Base-by-base conservation (phyloP, 2,888 invertebrate genomes). In the Panzeria rudis region DNA sequence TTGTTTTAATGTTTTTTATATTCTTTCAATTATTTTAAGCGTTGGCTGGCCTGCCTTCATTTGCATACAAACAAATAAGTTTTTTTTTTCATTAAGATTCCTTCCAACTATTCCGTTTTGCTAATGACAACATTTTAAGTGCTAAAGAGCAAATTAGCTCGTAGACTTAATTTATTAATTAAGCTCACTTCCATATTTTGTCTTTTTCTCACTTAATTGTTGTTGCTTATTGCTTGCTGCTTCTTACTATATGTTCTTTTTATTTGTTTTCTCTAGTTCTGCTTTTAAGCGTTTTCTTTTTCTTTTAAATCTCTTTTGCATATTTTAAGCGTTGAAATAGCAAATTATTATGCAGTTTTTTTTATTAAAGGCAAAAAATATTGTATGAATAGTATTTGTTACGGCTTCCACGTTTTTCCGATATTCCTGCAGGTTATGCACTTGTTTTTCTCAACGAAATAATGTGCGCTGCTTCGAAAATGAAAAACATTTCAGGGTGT, bases 131-230 rank as follows among this genome's bases (percentile, higher is more conserved):
- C 29, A 1, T 78, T 38, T 29, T 25, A 50, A 50, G 17, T 61
- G 68, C 61, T 50, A 68, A 23, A 38, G 3, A 38, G 20, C n/a
- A 68, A 78, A 69, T 20, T 61, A 69, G 59, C 50, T 38, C 13
- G 17, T 23, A n/a, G 15, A 68, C 44, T 47, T 50, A 77, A 72
- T 83, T 77, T 71, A 77, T 72, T 73, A 83, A 83, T 73, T 68
- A 61, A 62, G 72, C 78, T 71, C 32, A n/a, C 11, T 72, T 59
- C 20, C 23, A 35, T 54, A 68, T 50, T 35, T 73, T 78, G 35
- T 68, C 17, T 52, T 56, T 76, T 69, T 6, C 38, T 47, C 44
- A 68, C 35, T 62, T 64, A 23, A 32, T 47, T 29, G 32, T 62
- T 50, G 23, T 62, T 56, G 23, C 61, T 66, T 29, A 54, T 38